A percentile compares a stretch with the other conserved stretches of the same genome.
phyloP scores from a whole-genome alignment of 2,113 vertebrate genomes.

The Excalfactoria chinensis region DNA sequence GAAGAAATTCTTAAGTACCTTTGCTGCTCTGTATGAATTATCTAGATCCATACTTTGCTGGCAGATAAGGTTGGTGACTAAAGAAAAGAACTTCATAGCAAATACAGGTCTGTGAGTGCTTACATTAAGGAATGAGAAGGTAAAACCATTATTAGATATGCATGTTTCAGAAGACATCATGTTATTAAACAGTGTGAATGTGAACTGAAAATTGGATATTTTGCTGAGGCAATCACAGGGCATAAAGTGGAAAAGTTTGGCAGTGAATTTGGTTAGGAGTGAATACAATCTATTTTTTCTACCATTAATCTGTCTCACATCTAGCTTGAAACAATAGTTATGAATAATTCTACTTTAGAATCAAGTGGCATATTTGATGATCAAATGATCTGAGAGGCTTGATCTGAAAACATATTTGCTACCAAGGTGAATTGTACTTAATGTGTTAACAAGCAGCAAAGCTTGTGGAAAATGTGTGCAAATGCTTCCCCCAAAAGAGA shows the following conservation, averaged over 20 bases:
- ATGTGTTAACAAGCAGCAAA: not conserved
- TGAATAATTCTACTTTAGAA: constrained; percentile 14
- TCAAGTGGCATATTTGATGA: no score
- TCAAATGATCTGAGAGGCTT: not conserved
- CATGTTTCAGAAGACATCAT: not conserved
- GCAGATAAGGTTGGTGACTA: not conserved
- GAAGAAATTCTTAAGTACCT: not conserved
- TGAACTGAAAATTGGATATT: constrained; percentile 18
- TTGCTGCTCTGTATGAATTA: not conserved
- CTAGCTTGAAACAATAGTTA: not conserved
- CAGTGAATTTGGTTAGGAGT: not conserved
- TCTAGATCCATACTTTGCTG: not conserved
- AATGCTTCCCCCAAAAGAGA: not conserved
- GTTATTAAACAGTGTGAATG: not conserved
- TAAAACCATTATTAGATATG: not conserved
- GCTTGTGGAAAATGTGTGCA: not conserved
- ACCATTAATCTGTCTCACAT: constrained; percentile 20
- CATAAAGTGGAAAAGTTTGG: constrained; percentile 2
- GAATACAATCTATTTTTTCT: not conserved
- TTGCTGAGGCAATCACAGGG: not conserved
- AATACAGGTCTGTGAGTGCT: not conserved
- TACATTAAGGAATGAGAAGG: not conserved
- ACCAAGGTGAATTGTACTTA: not conserved
- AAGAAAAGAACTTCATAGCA: not conserved
- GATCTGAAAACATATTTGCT: not conserved